Evolutionary conservation across 2,113 vertebrate species (phyloP).

Genomic region (Passer montanus): DNA sequence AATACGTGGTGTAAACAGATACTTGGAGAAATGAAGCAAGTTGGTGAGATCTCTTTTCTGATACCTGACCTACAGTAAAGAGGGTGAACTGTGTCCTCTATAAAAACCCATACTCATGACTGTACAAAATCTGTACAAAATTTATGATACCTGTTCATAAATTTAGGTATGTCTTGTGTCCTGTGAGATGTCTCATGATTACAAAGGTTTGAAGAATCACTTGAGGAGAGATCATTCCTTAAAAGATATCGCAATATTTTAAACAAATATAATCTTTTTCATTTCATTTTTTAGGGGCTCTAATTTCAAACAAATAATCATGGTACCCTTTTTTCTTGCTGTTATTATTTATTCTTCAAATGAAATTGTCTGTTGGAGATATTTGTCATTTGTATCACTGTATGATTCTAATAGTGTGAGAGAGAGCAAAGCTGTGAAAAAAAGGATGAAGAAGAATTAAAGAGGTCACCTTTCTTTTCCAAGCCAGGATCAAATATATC

Average conservation of each 20-base stretch:
- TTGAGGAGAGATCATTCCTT: neutral
- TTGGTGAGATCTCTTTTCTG: neutral
- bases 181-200: neutral
- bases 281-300: neutral
- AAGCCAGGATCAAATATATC: neutral
- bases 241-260: neutral
- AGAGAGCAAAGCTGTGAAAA: neutral
- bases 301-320: neutral
- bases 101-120: neutral
- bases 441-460: neutral
- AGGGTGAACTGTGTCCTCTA: neutral
- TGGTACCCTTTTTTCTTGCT: neutral
- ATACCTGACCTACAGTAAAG: neutral
- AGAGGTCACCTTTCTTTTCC: neutral
- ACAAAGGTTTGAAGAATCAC: neutral
- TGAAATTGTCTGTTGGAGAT: neutral
- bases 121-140: neutral
- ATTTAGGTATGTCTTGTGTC: neutral
- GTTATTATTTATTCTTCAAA: neutral
- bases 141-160: neutral
- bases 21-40: neutral
- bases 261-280: neutral
- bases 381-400: neutral
- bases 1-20: neutral
- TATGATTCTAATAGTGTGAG: neutral